Evolutionary conservation across 2,888 invertebrate species (phyloP).

Genomic region (Caenorhabditis angaria): DNA sequence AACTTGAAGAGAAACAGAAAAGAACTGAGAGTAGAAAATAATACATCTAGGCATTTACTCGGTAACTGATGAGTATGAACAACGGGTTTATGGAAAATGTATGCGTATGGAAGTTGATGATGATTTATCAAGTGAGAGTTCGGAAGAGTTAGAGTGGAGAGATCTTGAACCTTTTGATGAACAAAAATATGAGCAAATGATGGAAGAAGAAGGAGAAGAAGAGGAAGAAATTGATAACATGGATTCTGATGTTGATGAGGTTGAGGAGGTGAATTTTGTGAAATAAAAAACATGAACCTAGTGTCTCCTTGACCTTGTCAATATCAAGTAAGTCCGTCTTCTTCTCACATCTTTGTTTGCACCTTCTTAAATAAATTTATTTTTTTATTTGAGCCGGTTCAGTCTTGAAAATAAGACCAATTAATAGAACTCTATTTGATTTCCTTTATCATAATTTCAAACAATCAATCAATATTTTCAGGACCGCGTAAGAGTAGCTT

Average conservation of each 20-base stretch:
- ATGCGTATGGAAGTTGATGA: slow-evolving; percentile 5
- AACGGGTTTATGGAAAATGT: slow-evolving; percentile 27
- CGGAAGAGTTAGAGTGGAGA: not conserved
- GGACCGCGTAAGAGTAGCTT: slow-evolving; percentile 60
- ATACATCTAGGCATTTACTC: slow-evolving; percentile 43
- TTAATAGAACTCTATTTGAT: not conserved
- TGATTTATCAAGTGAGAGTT: slow-evolving; percentile 9
- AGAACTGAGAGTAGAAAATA: not conserved
- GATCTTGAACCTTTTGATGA: not conserved
- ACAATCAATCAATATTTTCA: slow-evolving; percentile 33
- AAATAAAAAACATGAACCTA: not conserved
- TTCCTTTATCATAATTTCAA: not conserved
- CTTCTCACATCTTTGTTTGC: not conserved
- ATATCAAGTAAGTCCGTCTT: not conserved
- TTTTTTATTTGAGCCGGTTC: too few relatives aligned
- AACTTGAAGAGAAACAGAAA: not conserved
- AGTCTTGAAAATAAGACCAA: too few relatives aligned
- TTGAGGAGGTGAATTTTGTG: not conserved
- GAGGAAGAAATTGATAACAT: slow-evolving; percentile 19
- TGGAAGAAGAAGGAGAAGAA: slow-evolving; percentile 6
- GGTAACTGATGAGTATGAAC: slow-evolving; percentile 44
- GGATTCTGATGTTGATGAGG: slow-evolving; percentile 12
- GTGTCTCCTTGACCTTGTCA: not conserved
- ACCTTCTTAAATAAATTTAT: too few relatives aligned
- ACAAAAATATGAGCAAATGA: not conserved